A percentile compares a stretch with the other conserved stretches of the same genome.
Conservation (phyloP, 2,888 invertebrate species). For the Lingula anatina region DNA sequence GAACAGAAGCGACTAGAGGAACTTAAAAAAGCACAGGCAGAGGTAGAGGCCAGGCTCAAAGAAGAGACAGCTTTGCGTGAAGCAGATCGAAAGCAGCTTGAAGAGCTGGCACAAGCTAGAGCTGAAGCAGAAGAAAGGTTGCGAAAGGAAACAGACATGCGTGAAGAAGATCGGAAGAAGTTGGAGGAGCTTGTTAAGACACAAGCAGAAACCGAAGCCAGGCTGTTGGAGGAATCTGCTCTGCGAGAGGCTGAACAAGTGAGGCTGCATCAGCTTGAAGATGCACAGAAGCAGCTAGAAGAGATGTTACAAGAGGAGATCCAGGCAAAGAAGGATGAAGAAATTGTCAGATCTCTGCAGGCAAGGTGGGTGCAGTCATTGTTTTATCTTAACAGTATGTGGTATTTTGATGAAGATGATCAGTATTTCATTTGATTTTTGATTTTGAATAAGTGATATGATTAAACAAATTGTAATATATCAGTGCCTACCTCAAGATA, state of each 20-base stretch:
- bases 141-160: slow-evolving; percentile 64
- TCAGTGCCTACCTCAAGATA: too few species aligned
- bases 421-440: too few species aligned
- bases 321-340: slow-evolving; percentile 78
- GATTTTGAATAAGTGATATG: too few species aligned
- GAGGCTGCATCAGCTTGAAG: slow-evolving; percentile 69
- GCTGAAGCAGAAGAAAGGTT: slow-evolving; percentile 68
- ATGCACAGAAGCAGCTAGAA: slow-evolving; percentile 66
- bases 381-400: too few species aligned
- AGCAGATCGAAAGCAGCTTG: slow-evolving; percentile 52
- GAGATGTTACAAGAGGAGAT: slow-evolving; percentile 72
- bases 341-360: slow-evolving; percentile 61
- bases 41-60: too few species aligned
- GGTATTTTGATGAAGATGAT: too few species aligned
- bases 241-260: slow-evolving; percentile 69
- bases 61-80: too few species aligned
- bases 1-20: slow-evolving; percentile 19
- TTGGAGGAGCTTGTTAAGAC: slow-evolving; percentile 68
- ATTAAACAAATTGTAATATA: too few species aligned
- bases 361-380: slow-evolving; percentile 31
- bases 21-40: slow-evolving; percentile 21
- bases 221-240: slow-evolving; percentile 56
- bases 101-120: slow-evolving; percentile 60
- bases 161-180: slow-evolving; percentile 67
- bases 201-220: slow-evolving; percentile 64